Base-by-base conservation (phyloP, 2,797 vertebrate species). In the Rhincodon typus region DNA sequence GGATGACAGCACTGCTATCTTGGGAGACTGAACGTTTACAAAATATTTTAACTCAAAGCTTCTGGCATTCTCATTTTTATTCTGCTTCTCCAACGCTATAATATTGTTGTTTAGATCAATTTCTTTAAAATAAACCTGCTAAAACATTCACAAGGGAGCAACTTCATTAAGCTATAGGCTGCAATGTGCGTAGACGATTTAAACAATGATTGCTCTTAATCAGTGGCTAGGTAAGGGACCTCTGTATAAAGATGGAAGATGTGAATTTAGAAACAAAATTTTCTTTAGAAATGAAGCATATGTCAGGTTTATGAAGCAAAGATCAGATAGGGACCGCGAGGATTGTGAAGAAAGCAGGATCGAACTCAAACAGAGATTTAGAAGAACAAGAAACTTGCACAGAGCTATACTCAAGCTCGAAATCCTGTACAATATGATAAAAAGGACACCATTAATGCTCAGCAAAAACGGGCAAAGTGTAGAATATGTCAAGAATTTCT, bases 11-110 rank as follows among this genome's bases (percentile, higher is more conserved):
- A 38, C 17, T 3, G n/a, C 53, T 91, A 67, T 67, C n/a, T 21
- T 42, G 21, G 62, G 66, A 67, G 34, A 93, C 38, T 93, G 90
- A 93, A 93, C 25, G 21, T 42, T 93, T 93, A 25, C 57, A 69
- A 67, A 67, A 93, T 93, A 93, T 42, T 67, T 93, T 67, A 93
- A 67, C 62, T 69, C 90, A 93, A 67, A 42, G 19, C 79, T 38
- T 84, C 38, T 46, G 79, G 79, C 62, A 42, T 93, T 93, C 90
- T 67, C 57, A 38, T 93, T 25, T 91, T 93, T 38, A 93, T 67
- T 38, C 5, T 0, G 12, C 62, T 0, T 69, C n/a, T 93, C 66
- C 62, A 93, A 42, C 23, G 38, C 38, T 46, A 23, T 46, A 46
- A 84, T 42, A 93, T 23, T 67, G 90, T 13, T 67, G 19, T 69